phyloP scores from a whole-genome alignment of 2,113 vertebrate genomes.

The Erythrocercus mccallii region DNA sequence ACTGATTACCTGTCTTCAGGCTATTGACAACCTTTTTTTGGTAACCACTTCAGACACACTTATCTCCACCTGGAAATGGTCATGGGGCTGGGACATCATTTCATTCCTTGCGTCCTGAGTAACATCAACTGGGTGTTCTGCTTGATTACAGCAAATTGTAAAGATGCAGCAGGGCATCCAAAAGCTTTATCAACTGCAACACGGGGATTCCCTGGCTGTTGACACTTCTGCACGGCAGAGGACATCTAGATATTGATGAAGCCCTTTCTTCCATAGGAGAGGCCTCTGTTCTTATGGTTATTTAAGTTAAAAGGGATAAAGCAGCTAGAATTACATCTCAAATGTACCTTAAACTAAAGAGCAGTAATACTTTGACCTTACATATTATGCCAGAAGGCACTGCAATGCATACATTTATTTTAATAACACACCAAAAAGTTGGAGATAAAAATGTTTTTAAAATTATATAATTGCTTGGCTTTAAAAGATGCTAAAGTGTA shows the following conservation, averaged over 20 bases:
- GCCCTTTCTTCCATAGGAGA: fast-evolving
- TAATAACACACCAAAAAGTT: not conserved
- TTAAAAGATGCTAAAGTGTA: not conserved
- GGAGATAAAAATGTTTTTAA: not conserved
- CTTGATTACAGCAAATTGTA: not conserved
- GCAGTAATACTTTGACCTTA: not conserved
- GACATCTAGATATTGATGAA: not conserved
- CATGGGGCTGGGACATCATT: not conserved
- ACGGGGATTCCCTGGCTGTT: not conserved
- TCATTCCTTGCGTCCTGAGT: not conserved
- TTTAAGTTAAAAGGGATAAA: not conserved
- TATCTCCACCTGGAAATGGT: not conserved
- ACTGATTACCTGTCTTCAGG: not conserved
- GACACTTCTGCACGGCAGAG: not conserved
- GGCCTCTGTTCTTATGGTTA: fast-evolving
- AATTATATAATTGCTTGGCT: not conserved
- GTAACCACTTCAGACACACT: not conserved
- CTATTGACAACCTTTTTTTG: not conserved
- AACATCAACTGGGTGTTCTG: not conserved
- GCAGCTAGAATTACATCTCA: not conserved
- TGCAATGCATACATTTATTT: not conserved
- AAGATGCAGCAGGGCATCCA: not conserved
- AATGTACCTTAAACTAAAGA: not conserved
- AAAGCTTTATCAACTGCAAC: not conserved
- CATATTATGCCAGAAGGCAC: not conserved